phyloP scores from a whole-genome alignment of 1,140 invertebrate species.

The Trialeurodes vaporariorum region DNA sequence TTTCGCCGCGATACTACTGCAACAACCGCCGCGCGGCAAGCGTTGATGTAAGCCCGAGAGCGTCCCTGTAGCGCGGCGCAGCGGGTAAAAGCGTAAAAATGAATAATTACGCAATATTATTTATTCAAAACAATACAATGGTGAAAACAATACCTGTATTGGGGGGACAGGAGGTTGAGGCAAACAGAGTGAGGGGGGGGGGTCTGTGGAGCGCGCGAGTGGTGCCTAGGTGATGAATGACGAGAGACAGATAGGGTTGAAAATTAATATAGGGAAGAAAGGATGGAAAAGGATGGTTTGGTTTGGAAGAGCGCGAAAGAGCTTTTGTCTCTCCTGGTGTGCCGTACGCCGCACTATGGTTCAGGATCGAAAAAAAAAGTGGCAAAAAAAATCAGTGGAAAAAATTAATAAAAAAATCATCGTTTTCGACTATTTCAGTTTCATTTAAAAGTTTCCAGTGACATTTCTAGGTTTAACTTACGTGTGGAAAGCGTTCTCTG shows the following conservation, averaged over 20 bases:
- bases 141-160: background rate
- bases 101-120: slow-evolving; percentile 1
- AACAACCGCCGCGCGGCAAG: background rate
- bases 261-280: background rate
- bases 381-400: too few species aligned
- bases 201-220: too few species aligned
- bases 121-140: background rate
- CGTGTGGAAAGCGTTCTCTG: too few species aligned
- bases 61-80: too few species aligned
- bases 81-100: slow-evolving; percentile 1
- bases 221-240: background rate
- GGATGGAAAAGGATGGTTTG: too few species aligned
- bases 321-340: background rate
- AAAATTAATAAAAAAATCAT: too few species aligned
- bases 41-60: too few species aligned
- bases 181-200: too few species aligned
- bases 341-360: background rate
- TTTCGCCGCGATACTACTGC: background rate
- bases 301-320: background rate
- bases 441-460: too few species aligned
- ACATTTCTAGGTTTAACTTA: too few species aligned
- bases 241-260: background rate
- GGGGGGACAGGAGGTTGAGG: background rate
- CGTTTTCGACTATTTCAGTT: too few species aligned
- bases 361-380: too few species aligned